These are phyloP conservation scores for Carapus acus DNA, from an alignment of 2,797 vertebrate species.

Conservation along the genomic window DNA sequence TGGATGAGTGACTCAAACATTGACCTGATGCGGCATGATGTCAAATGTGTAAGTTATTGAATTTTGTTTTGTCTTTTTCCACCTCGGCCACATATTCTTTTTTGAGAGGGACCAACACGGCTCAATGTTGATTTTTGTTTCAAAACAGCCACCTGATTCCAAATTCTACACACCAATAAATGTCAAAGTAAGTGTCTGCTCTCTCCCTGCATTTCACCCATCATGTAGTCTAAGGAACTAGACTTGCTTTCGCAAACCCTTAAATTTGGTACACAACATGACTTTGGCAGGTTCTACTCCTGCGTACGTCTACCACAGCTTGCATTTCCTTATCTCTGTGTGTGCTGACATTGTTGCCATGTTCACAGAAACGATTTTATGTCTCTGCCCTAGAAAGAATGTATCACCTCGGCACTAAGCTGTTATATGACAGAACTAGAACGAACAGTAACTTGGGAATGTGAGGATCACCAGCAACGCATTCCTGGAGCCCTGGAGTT, in stretches of 20 bases:
- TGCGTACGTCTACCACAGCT: constrained; percentile 26
- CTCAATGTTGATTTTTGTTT: constrained; percentile 16
- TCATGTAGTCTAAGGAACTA: constrained; percentile 30
- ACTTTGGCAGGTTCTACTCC: constrained; percentile 45
- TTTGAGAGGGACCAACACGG: constrained; percentile 4
- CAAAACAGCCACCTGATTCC: neutral
- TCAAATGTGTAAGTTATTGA: constrained; percentile 49
- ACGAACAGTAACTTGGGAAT: fast-evolving
- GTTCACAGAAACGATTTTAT: constrained; percentile 9
- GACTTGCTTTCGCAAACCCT: constrained; percentile 44
- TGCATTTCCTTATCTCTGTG: constrained; percentile 21
- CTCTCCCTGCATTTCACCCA: neutral
- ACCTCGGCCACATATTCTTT: neutral
- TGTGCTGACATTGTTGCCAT: constrained; percentile 28
- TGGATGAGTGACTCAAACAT: fast-evolving
- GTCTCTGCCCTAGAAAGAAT: constrained; percentile 19
- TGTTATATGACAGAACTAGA: constrained; percentile 9
- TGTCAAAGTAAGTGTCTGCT: constrained; percentile 34
- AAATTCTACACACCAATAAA: constrained; percentile 35
- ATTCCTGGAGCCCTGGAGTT: fast-evolving
- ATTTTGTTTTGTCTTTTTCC: neutral
- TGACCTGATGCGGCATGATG: fast-evolving
- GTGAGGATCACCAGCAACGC: fast-evolving
- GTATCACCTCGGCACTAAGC: constrained; percentile 17
- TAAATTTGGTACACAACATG: constrained; percentile 62